Base-by-base conservation (phyloP, 2,113 vertebrate species). In the Machaerirhynchus nigripectus region DNA sequence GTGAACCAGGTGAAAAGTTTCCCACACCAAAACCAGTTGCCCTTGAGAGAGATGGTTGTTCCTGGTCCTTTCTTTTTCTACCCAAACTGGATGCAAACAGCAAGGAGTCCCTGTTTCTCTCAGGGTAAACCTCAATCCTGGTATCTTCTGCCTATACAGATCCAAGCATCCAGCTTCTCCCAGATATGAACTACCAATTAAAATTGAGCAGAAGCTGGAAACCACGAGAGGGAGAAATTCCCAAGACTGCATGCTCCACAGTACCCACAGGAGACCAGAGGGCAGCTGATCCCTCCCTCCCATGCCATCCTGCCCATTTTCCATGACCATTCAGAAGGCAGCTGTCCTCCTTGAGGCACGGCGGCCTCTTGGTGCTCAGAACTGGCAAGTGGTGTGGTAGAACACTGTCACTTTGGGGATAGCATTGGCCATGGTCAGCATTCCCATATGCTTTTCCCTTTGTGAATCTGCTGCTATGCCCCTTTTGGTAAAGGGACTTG, bases 281-380 rank as follows among this genome's bases (percentile, higher is more conserved):
- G 0, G 13, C 18, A 84, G 26, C 21, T 63, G 68, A 63, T 39
- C 14, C 4, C 19, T 70, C 35, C 4, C 13, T 74, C 23, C 27
- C 7, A 27, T 39, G 30, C 3, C 33, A 55, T 15, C 31, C 44
- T 69, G 37, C 21, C 81, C 31, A 10, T 74, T 86, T 68, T 30
- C 67, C 39, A 59, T 3, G 19, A 30, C 8, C 3, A 7, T 67
- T 70, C 76, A 59, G 86, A 77, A 63, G 50, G 56, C 16, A 77
- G 20, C 3, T 6, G 11, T 39, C 19, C 78, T 13, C 26, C 33
- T 15, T 4, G 31, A 20, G 37, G 15, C 44, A 46, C 0, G 0
- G 37, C n/a, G 22, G 17, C 6, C 26, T 69, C 46, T 42, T 74
- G 23, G 42, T 24, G 5, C 24, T 84, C 47, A 46, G 42, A 82